Base-by-base conservation (phyloP, 2,888 invertebrate species). In the Cyaniris semiargus region DNA sequence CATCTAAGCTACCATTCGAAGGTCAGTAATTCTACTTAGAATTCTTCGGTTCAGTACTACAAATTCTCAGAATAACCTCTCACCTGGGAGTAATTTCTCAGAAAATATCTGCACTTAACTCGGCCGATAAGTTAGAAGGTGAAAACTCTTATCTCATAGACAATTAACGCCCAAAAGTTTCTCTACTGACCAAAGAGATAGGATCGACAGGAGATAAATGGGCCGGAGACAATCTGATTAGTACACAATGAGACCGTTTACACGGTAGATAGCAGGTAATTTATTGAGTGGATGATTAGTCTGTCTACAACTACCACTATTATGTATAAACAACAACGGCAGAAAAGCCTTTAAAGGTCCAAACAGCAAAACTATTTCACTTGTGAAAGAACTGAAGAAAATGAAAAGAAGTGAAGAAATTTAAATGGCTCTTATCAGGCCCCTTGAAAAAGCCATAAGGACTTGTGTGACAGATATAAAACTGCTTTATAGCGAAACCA, bases 191-290 rank as follows among this genome's bases (percentile, higher is more conserved):
- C 4, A 38, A 23, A 53, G 18, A 74, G 74, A 74, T 74, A 74
- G 74, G 27, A 74, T 74, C 74, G 53, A 48, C 27, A 48, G 72
- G 48, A 74, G 48, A 74, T 48, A 53, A 74, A 74, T 74, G 74
- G 53, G 23, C 13, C 15, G 4, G 53, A 53, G 53, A 74, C 74
- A 27, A 74, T 74, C 74, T 21, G 48, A 48, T 74, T 48, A 74
- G 23, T 4, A 23, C 15, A 48, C 74, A 72, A 72, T 72, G 48
- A 72, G 72, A 48, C 23, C 72, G 72, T 48, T 27, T 27, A 72
- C 38, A 71, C 72, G 38, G 13, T 44, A 74, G 74, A 74, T 53
- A 74, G 15, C 44, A 27, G 21, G 27, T 27, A 15, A 53, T 74
- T 74, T 74, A 74, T 53, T 18, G 53, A 18, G 44, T 10, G 21